Evolutionary conservation across 92 coral and sea anemone genomes (phyloP), one percentile per base, ranked within the genome.

Genomic region (Galaxea fascicularis): DNA sequence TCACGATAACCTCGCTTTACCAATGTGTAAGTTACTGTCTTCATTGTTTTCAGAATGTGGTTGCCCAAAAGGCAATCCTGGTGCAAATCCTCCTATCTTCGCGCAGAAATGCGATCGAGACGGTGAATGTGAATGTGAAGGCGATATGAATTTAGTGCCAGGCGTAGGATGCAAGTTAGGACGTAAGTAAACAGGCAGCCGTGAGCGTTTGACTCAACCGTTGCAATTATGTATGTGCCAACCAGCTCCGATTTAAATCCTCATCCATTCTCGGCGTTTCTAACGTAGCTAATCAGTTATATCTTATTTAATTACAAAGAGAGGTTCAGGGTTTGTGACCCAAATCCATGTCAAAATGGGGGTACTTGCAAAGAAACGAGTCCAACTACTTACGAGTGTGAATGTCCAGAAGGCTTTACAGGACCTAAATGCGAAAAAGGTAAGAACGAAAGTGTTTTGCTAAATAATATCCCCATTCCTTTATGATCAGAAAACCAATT

Each of bases 331-430:
- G 86, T 93, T 0, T 95, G 98, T 60, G 39, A 28, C n/a, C 66
- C 81, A 2, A 87, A 71, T 29, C 98, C 98, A 9, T 96, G 98
- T 83, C 89, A 87, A 74, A 96, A 96, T 72, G 98, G 96, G 15
- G 98, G 98, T 53, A 92, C 95, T 5, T 96, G 98, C 73, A 63
- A 53, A 64, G 31, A n/a, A 26, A 14, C 71, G 0, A 60, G 30
- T 11, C 76, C 53, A 25, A 56, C 29, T 17, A 57, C 81, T 7
- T 96, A 86, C 74, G 49, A 57, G 13, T 96, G 98, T 67, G 49
- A 31, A 47, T 96, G 98, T 31, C 74, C 95, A 10, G 80, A 78
- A 22, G 96, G 86, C 18, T 92, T 89, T 86, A 92, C 91, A 6
- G 98, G 98, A n/a, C 63, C 60, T 20, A 85, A 81, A 58, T 96